Evolutionary conservation across 2,797 vertebrate genomes (phyloP).

Genomic region (Smutsia gigantea): DNA sequence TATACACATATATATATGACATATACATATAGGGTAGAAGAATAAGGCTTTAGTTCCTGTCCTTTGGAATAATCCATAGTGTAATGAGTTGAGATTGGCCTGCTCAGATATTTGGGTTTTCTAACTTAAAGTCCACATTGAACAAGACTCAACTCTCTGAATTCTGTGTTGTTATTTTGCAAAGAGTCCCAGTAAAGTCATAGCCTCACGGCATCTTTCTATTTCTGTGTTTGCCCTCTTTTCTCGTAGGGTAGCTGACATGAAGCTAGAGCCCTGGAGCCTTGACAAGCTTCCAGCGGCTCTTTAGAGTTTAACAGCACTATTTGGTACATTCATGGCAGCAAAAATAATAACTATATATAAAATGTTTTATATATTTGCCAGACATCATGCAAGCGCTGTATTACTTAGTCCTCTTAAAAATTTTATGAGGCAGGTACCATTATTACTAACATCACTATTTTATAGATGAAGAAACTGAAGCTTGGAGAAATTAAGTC

Average conservation of each 20-base stretch:
- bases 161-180: constrained; percentile 6
- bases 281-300: neutral
- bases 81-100: neutral
- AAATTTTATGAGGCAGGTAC: neutral
- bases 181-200: neutral
- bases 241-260: neutral
- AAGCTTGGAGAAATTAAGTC: neutral
- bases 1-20: no score
- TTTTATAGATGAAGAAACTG: neutral
- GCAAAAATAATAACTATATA: neutral
- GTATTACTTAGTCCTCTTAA: neutral
- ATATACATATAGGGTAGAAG: neutral
- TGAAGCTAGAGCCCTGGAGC: neutral
- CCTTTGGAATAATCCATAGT: neutral
- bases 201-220: neutral
- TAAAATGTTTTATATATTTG: neutral
- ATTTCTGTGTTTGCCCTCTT: constrained; percentile 16
- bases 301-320: neutral
- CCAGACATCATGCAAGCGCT: neutral
- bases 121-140: neutral
- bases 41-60: neutral
- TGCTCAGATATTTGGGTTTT: constrained; percentile 18
- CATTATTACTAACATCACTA: neutral
- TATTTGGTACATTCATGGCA: neutral
- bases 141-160: neutral